Evolutionary conservation across 2,113 vertebrate species (phyloP), one percentile per base, ranked within the genome.

Genomic region (Chrysochloris asiatica): DNA sequence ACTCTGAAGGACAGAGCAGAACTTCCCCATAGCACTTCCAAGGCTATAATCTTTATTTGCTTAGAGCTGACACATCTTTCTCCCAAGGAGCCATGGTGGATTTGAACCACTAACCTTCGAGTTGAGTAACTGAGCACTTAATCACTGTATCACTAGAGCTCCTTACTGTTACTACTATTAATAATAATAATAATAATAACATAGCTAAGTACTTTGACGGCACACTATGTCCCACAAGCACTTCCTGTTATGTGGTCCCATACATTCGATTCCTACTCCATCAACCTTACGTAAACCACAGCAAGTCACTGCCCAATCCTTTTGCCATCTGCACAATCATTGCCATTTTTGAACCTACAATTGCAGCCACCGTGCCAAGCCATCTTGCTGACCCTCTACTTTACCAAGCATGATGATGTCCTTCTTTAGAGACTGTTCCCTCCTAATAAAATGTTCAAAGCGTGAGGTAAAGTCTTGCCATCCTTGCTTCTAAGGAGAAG

Each of bases 121-220:
- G 33, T 8, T n/a, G 24, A n/a, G n/a, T 33, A n/a, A 14, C 63
- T 8, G 6, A 67, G 63, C 9, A 17, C 63, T 67, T 67, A 17
- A 36, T 14, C 33, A n/a, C 63, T 17, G 16, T 67, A 8, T 12
- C 33, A 65, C 61, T 30, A 14, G 33, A 22, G 30, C 61, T 67
- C 63, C 63, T 36, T 19, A 67, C 0, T 36, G 4, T 9, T 45
- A 14, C 0, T 24, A 36, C 9, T 28, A 0, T 9, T 2, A 14
- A 3, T 7, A 45, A 41, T 28, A 47, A n/a, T 45, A 6, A 11
- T 9, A 36, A 24, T 0, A 24, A 63, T 1, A 47, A 2, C 1
- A 48, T 22, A 28, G 63, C 7, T 10, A 52, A 48, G 54, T 10
- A 9, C 61, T 19, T 0, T 6, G 54, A 30, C 1, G n/a, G 19